Base-by-base conservation (phyloP, 2,888 invertebrate species). In the Strigamia crassipes region DNA sequence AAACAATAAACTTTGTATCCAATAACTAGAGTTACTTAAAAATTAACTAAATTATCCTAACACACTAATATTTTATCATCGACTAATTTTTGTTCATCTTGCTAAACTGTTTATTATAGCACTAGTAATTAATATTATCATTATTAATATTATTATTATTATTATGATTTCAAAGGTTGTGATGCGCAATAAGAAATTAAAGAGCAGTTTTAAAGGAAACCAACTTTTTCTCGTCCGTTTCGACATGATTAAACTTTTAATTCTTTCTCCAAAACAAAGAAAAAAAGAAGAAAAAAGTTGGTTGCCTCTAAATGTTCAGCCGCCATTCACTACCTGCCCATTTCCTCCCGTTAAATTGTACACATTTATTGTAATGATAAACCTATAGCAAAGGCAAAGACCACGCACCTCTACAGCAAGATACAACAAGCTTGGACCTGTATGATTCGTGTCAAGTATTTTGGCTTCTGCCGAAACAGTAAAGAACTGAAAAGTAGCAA, bases 361-460 rank as follows among this genome's bases (percentile, higher is more conserved):
- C 73, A 73, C 23, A 15, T 73, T 66, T 66, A 21, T 66, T 66
- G 13, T 66, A 66, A 66, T 66, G 21, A 66, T 21, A 73, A 73
- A 73, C 73, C 31, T 73, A 73, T 31, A 73, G 73, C 73, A 73
- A 73, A 73, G 73, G 73, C 73, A 73, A 73, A 73, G 73, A 31
- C 73, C 73, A 73, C 73, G 73, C 73, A 73, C 73, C 73, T 73
- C 73, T 73, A 73, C 73, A 73, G 73, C 73, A 73, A 73, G 73
- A 73, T 73, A 73, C 73, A 73, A 73, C 73, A 73, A 73, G 73
- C 73, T 73, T 73, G 73, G 73, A 73, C 73, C 73, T 73, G 73
- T 31, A 73, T 73, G 73, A 31, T 73, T 73, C 73, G 73, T 73
- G 73, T 73, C 15, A 73, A 31, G 23, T 73, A 15, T 27, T 73